These are phyloP conservation scores for Colaptes auratus DNA, from an alignment of 2,113 vertebrate species.

Conservation along the genomic window DNA sequence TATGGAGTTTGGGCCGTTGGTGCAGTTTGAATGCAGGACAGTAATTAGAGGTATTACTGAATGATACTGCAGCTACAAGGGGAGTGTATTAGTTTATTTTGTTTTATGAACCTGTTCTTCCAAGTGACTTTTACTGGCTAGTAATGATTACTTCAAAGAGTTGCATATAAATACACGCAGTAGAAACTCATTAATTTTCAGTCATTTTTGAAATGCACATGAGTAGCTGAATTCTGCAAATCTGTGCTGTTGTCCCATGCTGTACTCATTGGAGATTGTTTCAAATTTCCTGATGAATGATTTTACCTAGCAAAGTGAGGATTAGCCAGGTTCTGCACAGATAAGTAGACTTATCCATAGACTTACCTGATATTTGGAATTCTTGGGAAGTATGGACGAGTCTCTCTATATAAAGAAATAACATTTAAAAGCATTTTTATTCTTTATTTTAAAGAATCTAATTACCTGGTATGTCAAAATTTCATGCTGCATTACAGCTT, in stretches of 20 bases:
- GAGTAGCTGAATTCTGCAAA: neutral
- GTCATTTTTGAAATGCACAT: constrained; percentile 23
- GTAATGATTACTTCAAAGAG: constrained; percentile 33
- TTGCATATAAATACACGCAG: neutral
- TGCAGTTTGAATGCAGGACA: neutral
- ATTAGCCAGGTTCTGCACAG: neutral
- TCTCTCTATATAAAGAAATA: neutral
- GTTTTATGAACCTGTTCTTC: neutral
- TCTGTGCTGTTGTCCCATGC: neutral
- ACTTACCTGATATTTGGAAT: neutral
- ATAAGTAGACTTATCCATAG: neutral
- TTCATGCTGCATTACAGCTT: neutral
- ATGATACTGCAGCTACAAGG: neutral
- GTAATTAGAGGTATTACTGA: neutral
- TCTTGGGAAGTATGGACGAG: neutral
- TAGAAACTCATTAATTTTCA: constrained; percentile 27
- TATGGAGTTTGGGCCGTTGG: neutral
- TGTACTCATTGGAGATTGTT: neutral
- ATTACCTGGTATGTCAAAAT: neutral
- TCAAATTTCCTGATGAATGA: neutral
- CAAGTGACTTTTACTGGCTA: neutral
- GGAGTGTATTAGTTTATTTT: neutral
- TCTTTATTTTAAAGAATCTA: neutral
- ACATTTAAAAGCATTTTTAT: constrained; percentile 23
- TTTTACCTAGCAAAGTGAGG: neutral